Evolutionary conservation across 2,888 invertebrate genomes (phyloP).

Genomic region (Ophraella communa): DNA sequence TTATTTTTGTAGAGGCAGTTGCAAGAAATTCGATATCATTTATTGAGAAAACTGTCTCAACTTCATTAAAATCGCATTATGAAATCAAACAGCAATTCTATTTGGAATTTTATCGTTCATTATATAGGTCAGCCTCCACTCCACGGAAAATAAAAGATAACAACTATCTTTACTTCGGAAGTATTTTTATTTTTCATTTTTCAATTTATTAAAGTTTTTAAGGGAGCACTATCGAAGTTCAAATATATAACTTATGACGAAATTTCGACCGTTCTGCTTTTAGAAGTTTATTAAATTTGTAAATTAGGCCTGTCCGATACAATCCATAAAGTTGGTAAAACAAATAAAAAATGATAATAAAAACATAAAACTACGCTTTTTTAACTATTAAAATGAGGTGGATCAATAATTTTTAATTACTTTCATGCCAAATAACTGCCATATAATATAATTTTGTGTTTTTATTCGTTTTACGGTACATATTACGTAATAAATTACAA

Average conservation of each 20-base stretch:
- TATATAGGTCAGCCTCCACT: not conserved
- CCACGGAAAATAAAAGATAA: not conserved
- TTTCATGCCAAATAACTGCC: too few species aligned
- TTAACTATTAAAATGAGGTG: too few species aligned
- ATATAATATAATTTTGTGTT: too few species aligned
- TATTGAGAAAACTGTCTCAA: not conserved
- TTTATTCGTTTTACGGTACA: too few species aligned
- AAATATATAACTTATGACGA: not conserved
- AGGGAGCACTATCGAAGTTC: slow-evolving; percentile 1
- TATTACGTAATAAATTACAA: too few species aligned
- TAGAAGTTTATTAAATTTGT: not conserved
- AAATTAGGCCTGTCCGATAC: not conserved
- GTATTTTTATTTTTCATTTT: slow-evolving; percentile 12
- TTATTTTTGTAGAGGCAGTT: too few species aligned
- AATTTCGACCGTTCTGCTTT: slow-evolving; percentile 1
- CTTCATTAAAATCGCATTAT: not conserved
- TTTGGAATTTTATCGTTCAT: not conserved
- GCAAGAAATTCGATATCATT: not conserved
- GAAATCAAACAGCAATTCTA: not conserved
- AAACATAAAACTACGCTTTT: too few species aligned
- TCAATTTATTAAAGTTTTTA: slow-evolving; percentile 7
- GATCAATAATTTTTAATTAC: too few species aligned
- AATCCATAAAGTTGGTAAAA: too few species aligned
- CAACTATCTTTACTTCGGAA: slow-evolving; percentile 1
- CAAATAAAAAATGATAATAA: too few species aligned